phyloP scores from a whole-genome alignment of 1,140 invertebrate species.

The Pollicipes pollicipes region DNA sequence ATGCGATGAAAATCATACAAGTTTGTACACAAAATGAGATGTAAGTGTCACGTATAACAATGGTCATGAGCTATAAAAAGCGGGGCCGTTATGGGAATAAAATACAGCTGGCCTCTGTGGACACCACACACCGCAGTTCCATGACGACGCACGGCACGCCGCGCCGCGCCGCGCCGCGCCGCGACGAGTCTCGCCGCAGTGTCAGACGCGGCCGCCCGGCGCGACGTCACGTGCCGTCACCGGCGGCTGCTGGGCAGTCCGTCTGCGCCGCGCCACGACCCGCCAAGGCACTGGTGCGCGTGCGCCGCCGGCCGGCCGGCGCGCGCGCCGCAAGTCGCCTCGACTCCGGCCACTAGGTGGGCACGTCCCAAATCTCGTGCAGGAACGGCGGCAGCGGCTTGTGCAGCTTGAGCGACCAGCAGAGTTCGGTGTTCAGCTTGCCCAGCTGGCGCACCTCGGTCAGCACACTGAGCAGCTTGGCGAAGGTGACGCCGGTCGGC shows the following conservation, averaged over 20 bases:
- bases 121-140: not conserved
- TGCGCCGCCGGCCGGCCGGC: no score
- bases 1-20: not conserved
- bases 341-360: no score
- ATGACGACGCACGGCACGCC: no score
- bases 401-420: conserved; percentile 83
- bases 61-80: not conserved
- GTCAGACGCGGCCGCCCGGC: no score
- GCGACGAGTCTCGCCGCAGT: no score
- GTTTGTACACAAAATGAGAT: conserved; percentile 2
- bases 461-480: conserved; percentile 75
- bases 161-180: no score
- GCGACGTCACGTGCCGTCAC: no score
- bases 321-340: no score
- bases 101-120: not conserved
- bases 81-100: not conserved
- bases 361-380: conserved; percentile 86
- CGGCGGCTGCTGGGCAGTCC: no score
- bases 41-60: not conserved
- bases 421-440: conserved; percentile 90
- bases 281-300: no score
- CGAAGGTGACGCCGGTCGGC: conserved; percentile 58
- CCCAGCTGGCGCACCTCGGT: conserved; percentile 86
- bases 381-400: conserved; percentile 87
- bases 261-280: no score